Base-by-base conservation (phyloP, 2,888 invertebrate species). In the Leistus spinibarbis region DNA sequence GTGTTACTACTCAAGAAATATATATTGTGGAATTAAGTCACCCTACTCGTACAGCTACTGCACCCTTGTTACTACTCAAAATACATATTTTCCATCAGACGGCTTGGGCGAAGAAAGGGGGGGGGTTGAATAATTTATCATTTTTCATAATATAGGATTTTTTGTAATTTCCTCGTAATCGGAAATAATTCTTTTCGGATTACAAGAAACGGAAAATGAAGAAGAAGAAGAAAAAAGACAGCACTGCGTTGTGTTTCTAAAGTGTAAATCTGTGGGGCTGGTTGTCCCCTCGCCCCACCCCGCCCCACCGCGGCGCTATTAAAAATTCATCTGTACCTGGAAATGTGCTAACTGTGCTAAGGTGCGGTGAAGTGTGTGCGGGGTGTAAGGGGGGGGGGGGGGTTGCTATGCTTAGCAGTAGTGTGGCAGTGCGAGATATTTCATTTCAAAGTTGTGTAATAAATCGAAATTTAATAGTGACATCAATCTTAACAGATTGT, bases 401-500 rank as follows among this genome's bases (percentile, higher is more conserved):
- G n/a, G n/a, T n/a, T n/a, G n/a, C n/a, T n/a, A n/a, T n/a, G n/a
- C n/a, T n/a, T n/a, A n/a, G n/a, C n/a, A n/a, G n/a, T n/a, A n/a
- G n/a, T n/a, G n/a, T n/a, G n/a, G n/a, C n/a, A n/a, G n/a, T n/a
- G n/a, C n/a, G n/a, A 64, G 64, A 71, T 71, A 71, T 71, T 63
- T 63, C 64, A 63, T 71, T 71, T 64, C 71, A 56, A 56, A 69
- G 60, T 60, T 60, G 60, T 27, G 69, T 69, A 69, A 69, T 70
- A 63, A 63, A 71, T 71, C 71, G 71, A 71, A 64, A 71, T 71
- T 71, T 63, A 71, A 71, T 63, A 71, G 71, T 71, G 71, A 71
- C 64, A 71, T 71, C 71, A 71, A 71, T 71, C 71, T 71, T 71
- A 71, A 71, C 71, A 71, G 71, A 71, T 71, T 71, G 71, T 71